Evolutionary conservation across 1,140 invertebrate species (phyloP).

Genomic region (Odontomachus brunneus): DNA sequence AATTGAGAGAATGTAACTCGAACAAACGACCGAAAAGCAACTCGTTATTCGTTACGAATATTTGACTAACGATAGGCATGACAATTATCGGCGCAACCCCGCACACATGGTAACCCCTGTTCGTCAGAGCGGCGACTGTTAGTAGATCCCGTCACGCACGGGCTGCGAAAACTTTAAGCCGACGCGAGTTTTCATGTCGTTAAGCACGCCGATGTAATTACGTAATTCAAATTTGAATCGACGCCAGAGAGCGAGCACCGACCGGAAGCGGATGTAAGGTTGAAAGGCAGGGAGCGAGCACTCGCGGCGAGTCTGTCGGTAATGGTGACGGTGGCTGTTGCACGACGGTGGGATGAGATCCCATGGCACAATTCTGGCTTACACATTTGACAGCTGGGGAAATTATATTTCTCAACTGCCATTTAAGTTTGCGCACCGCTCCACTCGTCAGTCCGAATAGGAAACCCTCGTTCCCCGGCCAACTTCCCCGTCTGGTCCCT

Average conservation of each 20-base stretch:
- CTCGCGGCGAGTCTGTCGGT: not conserved
- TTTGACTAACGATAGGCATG: conserved; percentile 28
- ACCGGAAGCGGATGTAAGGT: not conserved
- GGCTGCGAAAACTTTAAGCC: conserved; percentile 58
- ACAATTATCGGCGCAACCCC: conserved; percentile 50
- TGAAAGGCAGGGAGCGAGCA: conserved; percentile 16
- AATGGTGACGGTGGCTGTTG: conserved; percentile 54
- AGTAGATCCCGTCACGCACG: conserved; percentile 59
- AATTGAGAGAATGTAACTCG: conserved; percentile 41
- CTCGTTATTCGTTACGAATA: not conserved
- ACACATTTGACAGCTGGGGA: conserved; percentile 81
- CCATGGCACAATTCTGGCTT: conserved; percentile 76
- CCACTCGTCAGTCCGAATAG: conserved; percentile 77
- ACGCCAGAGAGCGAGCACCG: conserved; percentile 10
- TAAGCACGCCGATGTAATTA: conserved; percentile 72
- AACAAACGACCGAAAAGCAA: conserved; percentile 21
- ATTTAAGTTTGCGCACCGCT: conserved; percentile 81
- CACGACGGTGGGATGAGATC: conserved; percentile 59
- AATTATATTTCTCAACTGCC: conserved; percentile 84
- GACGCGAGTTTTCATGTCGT: conserved; percentile 40
- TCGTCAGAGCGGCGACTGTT: conserved; percentile 12
- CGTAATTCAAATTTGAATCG: conserved; percentile 75
- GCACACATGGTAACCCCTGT: not conserved
- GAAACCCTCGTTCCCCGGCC: conserved; percentile 53
- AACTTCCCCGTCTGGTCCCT: conserved; percentile 62